Evolutionary conservation across 2,113 vertebrate genomes (phyloP).

Genomic region (Petromus typicus): DNA sequence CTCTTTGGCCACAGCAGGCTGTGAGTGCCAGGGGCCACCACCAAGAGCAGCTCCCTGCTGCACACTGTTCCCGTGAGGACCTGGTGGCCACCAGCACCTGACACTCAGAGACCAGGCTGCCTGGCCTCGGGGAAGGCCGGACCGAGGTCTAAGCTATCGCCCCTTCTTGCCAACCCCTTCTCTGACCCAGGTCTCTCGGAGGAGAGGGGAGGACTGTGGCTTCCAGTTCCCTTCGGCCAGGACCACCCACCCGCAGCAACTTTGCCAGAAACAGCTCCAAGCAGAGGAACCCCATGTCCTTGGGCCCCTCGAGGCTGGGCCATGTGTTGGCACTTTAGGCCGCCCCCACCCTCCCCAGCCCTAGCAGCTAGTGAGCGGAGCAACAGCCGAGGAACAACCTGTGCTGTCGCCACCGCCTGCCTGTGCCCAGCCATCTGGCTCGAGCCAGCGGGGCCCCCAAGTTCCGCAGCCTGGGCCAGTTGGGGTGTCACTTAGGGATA

Average conservation of each 20-base stretch:
- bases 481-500: background rate
- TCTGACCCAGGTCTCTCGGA: fast-evolving
- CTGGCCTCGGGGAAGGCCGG: fast-evolving
- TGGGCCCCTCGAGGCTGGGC: background rate
- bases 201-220: too few species aligned
- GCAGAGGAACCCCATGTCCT: background rate
- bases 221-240: background rate
- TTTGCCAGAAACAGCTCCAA: fast-evolving
- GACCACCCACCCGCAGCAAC: fast-evolving
- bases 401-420: fast-evolving
- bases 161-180: fast-evolving
- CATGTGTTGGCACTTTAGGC: background rate
- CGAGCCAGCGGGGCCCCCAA: background rate
- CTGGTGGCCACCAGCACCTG: fast-evolving
- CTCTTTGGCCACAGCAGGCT: background rate
- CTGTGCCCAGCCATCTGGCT: background rate
- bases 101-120: too few species aligned
- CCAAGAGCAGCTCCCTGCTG: background rate
- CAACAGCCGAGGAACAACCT: background rate
- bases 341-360: background rate
- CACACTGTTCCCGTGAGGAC: background rate
- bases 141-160: fast-evolving
- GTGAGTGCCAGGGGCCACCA: background rate
- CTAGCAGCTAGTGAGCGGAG: background rate
- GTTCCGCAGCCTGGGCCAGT: background rate